A percentile compares a stretch with the other conserved stretches of the same genome.
Evolutionary conservation across 1,140 invertebrate species (phyloP).

Genomic region (Cataglyphis hispanica): DNA sequence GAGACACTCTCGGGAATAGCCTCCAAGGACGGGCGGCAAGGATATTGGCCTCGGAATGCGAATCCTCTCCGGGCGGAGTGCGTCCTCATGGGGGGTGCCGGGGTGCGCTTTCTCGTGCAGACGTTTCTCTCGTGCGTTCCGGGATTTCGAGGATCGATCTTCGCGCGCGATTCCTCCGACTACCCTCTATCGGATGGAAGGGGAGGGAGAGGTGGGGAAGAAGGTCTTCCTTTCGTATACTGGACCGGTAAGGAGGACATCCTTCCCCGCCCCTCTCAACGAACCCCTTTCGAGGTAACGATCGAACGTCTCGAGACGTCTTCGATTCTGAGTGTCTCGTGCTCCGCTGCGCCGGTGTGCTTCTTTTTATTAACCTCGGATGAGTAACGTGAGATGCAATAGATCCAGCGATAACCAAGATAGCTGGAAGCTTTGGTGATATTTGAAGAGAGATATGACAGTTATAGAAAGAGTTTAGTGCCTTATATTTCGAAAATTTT

Average conservation of each 20-base stretch:
- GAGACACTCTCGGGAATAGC: conserved; percentile 30
- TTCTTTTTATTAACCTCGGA: conserved; percentile 38
- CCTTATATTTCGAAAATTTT: conserved; percentile 8
- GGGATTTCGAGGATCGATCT: conserved; percentile 62
- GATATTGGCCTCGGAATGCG: conserved; percentile 62
- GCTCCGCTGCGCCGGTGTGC: conserved; percentile 12
- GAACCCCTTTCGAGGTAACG: conserved; percentile 34
- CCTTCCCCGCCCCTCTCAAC: not conserved
- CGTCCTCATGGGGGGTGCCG: conserved; percentile 66
- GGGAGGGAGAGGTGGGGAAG: not conserved
- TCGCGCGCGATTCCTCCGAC: conserved; percentile 26
- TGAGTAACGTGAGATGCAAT: conserved; percentile 48
- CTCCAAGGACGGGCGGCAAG: conserved; percentile 32
- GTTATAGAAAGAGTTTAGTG: not conserved
- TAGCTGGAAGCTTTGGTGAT: not conserved
- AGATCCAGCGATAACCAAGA: not conserved
- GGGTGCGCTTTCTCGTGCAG: conserved; percentile 70
- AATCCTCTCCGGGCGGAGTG: conserved; percentile 59
- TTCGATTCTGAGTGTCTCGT: conserved; percentile 47
- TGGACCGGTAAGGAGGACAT: conserved; percentile 21
- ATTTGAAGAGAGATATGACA: conserved; percentile 12
- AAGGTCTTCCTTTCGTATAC: conserved; percentile 24
- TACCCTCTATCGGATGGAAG: not conserved
- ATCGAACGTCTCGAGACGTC: conserved; percentile 41
- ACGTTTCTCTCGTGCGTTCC: conserved; percentile 65